These are phyloP conservation scores for Drosophila aff. DNA, from an alignment of 1,140 invertebrate species.

Conservation along the genomic window DNA sequence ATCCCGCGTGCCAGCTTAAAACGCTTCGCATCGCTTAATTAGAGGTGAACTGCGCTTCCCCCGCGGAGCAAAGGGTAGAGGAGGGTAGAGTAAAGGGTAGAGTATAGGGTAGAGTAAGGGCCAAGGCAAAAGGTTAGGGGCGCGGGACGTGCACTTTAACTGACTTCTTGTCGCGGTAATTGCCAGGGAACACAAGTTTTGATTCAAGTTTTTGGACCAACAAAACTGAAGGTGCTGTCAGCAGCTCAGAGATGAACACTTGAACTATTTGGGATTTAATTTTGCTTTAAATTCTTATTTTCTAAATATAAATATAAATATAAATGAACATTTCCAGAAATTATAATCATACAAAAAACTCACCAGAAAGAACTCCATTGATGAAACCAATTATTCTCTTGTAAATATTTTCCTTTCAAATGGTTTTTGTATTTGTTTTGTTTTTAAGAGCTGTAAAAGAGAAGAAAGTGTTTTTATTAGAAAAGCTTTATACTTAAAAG, in stretches of 20 bases:
- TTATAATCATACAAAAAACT: background rate
- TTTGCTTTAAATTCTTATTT: background rate
- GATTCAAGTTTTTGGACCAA: slow-evolving; percentile 69
- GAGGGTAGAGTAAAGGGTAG: background rate
- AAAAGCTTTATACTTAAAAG: too few species aligned
- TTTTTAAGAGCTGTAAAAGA: background rate
- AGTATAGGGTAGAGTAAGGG: background rate
- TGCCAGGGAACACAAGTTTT: slow-evolving; percentile 68
- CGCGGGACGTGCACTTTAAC: slow-evolving; percentile 36
- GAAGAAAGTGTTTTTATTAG: background rate
- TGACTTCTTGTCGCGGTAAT: slow-evolving; percentile 75
- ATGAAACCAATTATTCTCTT: background rate
- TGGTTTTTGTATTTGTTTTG: background rate
- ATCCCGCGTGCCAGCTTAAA: slow-evolving; percentile 43
- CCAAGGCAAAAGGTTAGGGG: background rate
- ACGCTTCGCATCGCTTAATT: slow-evolving; percentile 69
- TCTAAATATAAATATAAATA: background rate
- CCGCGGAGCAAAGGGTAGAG: background rate
- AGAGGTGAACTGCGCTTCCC: slow-evolving; percentile 47
- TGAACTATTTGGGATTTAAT: background rate
- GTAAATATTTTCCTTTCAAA: background rate
- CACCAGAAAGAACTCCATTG: background rate
- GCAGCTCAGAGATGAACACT: slow-evolving; percentile 27
- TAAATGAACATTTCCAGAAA: too few species aligned
- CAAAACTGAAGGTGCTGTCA: slow-evolving; percentile 5